phyloP scores from a whole-genome alignment of 2,113 vertebrate genomes.

The Embiotoca jacksoni region DNA sequence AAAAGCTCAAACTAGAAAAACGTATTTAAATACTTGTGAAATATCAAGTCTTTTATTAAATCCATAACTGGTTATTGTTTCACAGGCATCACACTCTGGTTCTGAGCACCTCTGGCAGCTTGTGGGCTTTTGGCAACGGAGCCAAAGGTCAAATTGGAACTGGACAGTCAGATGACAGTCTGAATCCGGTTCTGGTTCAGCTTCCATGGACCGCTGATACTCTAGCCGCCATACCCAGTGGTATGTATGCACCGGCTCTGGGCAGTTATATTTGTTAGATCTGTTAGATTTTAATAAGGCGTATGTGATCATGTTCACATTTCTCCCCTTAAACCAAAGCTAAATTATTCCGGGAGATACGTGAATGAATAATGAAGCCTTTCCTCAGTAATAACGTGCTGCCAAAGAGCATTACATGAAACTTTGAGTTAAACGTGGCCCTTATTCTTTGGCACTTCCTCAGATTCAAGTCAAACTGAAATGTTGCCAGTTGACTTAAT shows the following conservation, averaged over 20 bases:
- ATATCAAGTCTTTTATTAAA: not conserved
- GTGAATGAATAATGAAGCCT: too few relatives aligned
- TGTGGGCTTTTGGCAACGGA: constrained; percentile 80
- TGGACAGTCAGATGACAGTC: constrained; percentile 41
- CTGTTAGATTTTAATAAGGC: not conserved
- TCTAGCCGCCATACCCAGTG: constrained; percentile 22
- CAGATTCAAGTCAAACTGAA: not conserved
- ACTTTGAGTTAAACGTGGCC: not conserved
- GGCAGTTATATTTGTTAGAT: not conserved
- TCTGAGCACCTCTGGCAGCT: constrained; percentile 65
- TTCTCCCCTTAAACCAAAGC: too few relatives aligned
- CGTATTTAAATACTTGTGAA: not conserved
- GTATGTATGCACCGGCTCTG: constrained; percentile 31
- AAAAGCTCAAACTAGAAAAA: not conserved
- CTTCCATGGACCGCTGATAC: constrained; percentile 56
- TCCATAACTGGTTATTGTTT: constrained; percentile 8
- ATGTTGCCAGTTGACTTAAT: too few relatives aligned
- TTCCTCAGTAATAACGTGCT: too few relatives aligned
- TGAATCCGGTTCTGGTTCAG: constrained; percentile 62
- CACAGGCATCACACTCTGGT: constrained; percentile 79
- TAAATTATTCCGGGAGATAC: too few relatives aligned
- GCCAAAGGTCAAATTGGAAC: constrained; percentile 72
- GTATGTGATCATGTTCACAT: not conserved
- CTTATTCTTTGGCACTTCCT: not conserved
- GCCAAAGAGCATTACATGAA: not conserved